Evolutionary conservation across 2,888 invertebrate species (phyloP).

Genomic region (Elegia similella): DNA sequence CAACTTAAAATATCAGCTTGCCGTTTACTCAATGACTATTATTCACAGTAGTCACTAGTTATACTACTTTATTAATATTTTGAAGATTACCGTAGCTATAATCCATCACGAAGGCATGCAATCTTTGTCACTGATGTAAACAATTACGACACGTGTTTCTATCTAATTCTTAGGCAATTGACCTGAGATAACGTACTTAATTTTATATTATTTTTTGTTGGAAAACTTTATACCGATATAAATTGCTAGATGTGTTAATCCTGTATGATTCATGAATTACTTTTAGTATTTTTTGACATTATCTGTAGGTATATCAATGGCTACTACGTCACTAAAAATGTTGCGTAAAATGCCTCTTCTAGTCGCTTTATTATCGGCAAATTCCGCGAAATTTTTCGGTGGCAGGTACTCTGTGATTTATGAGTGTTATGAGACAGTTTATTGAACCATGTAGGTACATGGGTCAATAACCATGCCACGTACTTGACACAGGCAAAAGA

Average conservation of each 20-base stretch:
- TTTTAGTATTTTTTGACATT: not conserved
- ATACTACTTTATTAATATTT: not conserved
- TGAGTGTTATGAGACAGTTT: conserved; percentile 55
- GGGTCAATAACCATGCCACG: too few species aligned
- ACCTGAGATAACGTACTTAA: conserved; percentile 9
- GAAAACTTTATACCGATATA: not conserved
- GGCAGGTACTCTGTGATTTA: conserved; percentile 61
- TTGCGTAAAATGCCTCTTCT: conserved; percentile 9
- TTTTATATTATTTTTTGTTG: not conserved
- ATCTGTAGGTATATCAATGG: not conserved
- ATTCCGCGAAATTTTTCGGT: conserved; percentile 42
- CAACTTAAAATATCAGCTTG: not conserved
- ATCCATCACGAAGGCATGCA: conserved; percentile 15
- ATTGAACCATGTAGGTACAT: conserved; percentile 46
- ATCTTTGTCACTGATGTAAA: conserved; percentile 11
- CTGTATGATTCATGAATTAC: too few species aligned
- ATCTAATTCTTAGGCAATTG: conserved; percentile 12
- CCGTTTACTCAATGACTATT: not conserved
- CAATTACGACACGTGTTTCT: conserved; percentile 12
- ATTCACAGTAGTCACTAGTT: not conserved
- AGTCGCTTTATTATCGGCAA: not conserved
- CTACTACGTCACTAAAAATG: not conserved
- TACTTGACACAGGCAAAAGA: too few species aligned
- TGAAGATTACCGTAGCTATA: conserved; percentile 13
- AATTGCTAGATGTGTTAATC: not conserved